A percentile compares a stretch with the other conserved stretches of the same genome.
These are phyloP conservation scores for Trypoxylus dichotomus DNA, from an alignment of 1,140 invertebrate species.

Conservation along the genomic window DNA sequence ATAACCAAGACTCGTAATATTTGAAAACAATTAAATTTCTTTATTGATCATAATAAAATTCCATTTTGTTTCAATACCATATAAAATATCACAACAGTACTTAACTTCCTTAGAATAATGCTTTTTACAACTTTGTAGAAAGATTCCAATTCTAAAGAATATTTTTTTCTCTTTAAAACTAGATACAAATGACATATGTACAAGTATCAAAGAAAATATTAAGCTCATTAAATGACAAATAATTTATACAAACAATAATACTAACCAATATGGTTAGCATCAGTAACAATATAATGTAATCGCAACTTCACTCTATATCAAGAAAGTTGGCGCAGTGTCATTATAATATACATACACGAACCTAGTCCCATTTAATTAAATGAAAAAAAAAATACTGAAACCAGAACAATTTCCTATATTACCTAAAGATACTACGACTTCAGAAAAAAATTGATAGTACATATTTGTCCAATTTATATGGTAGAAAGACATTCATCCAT, in stretches of 20 bases:
- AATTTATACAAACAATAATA: conserved; percentile 12
- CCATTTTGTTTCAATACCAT: background rate
- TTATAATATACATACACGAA: no score
- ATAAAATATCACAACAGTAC: conserved; percentile 18
- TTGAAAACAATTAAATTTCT: background rate
- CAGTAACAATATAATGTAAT: background rate
- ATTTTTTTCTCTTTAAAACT: background rate
- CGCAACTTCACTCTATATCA: background rate
- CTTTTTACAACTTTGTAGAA: background rate
- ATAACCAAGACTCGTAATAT: no score
- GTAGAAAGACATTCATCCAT: no score
- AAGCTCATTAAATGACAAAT: conserved; percentile 5
- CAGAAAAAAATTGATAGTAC: no score
- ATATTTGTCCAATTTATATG: no score
- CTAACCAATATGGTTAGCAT: conserved; percentile 1
- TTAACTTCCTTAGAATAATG: background rate
- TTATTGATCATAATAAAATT: background rate
- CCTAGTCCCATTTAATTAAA: no score
- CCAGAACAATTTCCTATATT: no score
- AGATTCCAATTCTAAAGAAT: background rate
- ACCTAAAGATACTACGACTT: no score
- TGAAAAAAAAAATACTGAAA: no score
- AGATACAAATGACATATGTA: conserved; percentile 6
- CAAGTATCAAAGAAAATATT: background rate
- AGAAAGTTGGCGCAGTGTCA: background rate